Conservation (phyloP, 1,140 invertebrate species). For the Aethina tumida region DNA sequence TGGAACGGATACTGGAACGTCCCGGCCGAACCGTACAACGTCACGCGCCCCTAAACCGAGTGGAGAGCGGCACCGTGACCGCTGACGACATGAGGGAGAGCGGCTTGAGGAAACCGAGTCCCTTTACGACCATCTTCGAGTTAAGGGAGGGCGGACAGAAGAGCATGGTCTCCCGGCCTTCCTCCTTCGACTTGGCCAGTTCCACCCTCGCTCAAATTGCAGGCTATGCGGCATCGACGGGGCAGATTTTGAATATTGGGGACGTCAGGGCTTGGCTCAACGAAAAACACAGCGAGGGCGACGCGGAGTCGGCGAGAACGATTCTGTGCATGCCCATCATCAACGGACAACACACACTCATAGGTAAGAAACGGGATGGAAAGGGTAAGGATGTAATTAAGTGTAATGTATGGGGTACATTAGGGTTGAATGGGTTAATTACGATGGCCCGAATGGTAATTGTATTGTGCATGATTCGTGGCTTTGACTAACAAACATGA, state of each 20-base stretch:
- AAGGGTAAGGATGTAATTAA: too few species aligned
- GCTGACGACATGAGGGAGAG: constrained; percentile 59
- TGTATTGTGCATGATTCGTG: too few species aligned
- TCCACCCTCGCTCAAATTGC: constrained; percentile 63
- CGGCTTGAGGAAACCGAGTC: constrained; percentile 38
- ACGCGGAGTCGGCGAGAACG: constrained; percentile 53
- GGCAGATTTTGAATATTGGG: constrained; percentile 73
- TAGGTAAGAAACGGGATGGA: constrained; percentile 18
- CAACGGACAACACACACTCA: constrained; percentile 61
- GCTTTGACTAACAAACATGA: too few species aligned
- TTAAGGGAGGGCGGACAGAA: constrained; percentile 47
- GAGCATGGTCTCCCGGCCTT: constrained; percentile 44
- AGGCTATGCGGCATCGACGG: constrained; percentile 69
- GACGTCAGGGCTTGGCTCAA: constrained; percentile 63
- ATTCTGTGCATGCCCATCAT: constrained; percentile 88
- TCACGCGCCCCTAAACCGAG: constrained; percentile 54
- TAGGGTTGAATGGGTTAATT: too few species aligned
- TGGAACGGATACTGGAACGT: constrained; percentile 70
- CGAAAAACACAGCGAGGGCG: constrained; percentile 45
- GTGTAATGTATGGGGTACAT: too few species aligned
- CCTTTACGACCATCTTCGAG: constrained; percentile 75
- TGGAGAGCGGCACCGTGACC: constrained; percentile 61
- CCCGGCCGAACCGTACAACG: constrained; percentile 50
- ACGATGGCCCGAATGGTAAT: too few species aligned
- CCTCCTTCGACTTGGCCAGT: constrained; percentile 41